Evolutionary conservation across 2,888 invertebrate genomes (phyloP).

Genomic region (Caenorhabditis drosophilae): DNA sequence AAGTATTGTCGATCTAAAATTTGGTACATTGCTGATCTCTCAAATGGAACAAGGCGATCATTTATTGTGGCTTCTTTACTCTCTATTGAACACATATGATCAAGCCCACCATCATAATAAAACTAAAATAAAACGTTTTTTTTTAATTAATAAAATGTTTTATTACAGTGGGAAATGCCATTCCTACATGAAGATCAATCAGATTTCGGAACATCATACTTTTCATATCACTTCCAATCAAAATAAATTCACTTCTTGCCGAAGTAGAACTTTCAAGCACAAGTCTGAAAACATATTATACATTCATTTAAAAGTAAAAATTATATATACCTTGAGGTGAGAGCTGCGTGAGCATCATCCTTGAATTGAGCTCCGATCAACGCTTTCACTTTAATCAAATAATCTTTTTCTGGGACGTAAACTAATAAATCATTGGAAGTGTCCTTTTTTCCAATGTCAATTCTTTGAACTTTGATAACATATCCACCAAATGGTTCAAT

Average conservation of each 20-base stretch:
- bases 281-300: too few relatives aligned
- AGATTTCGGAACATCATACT: slow-evolving; percentile 5
- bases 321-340: slow-evolving; percentile 2
- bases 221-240: slow-evolving; percentile 30
- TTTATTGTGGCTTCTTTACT: slow-evolving; percentile 5
- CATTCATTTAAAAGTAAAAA: too few relatives aligned
- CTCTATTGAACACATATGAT: slow-evolving; percentile 15
- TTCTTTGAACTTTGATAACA: slow-evolving; percentile 28
- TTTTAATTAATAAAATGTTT: not conserved
- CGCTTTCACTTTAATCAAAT: slow-evolving; percentile 25
- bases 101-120: slow-evolving; percentile 48
- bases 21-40: slow-evolving; percentile 47
- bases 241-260: slow-evolving; percentile 22
- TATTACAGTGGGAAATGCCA: slow-evolving; percentile 23
- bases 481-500: not conserved
- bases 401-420: slow-evolving; percentile 13
- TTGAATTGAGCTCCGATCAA: slow-evolving; percentile 31
- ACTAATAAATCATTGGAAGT: slow-evolving; percentile 31
- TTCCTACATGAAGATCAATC: slow-evolving; percentile 6
- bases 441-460: slow-evolving; percentile 36
- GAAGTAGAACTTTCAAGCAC: slow-evolving; percentile 11
- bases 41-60: slow-evolving; percentile 28
- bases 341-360: slow-evolving; percentile 15
- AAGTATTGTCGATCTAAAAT: slow-evolving; percentile 58
- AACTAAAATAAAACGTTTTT: slow-evolving; percentile 17